These are phyloP conservation scores for Gnatocerus cornutus DNA, from an alignment of 2,888 invertebrate species.

Conservation along the genomic window DNA sequence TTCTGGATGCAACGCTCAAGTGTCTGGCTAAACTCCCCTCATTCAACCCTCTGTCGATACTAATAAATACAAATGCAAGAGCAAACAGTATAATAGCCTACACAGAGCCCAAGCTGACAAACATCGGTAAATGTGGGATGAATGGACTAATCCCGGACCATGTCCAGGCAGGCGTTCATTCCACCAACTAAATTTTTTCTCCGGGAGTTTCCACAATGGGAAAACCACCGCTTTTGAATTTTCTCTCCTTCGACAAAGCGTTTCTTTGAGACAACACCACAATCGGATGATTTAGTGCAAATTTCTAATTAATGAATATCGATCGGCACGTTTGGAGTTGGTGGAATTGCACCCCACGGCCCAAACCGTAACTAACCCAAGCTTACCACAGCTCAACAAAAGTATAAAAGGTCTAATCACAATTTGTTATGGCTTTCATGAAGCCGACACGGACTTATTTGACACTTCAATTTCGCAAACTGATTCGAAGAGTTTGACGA, in stretches of 20 bases:
- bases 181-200: no score
- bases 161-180: conserved; percentile 44
- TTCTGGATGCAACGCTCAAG: conserved; percentile 26
- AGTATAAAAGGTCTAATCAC: conserved; percentile 58
- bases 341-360: conserved; percentile 49
- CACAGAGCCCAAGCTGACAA: conserved; percentile 47
- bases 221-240: no score
- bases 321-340: conserved; percentile 10
- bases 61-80: conserved; percentile 48
- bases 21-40: no score
- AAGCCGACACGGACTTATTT: conserved; percentile 59
- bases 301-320: conserved; percentile 21
- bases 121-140: conserved; percentile 52
- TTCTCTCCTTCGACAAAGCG: no score
- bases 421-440: conserved; percentile 61
- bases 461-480: conserved; percentile 58
- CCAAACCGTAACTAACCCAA: conserved; percentile 47
- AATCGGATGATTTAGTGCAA: conserved; percentile 4
- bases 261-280: no score
- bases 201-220: no score
- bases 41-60: conserved; percentile 39
- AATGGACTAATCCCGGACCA: conserved; percentile 54
- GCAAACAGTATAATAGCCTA: conserved; percentile 49
- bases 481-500: conserved; percentile 2
- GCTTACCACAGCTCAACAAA: conserved; percentile 53